phyloP scores from a whole-genome alignment of 1,140 invertebrate genomes.

The Platorchestia sp. region DNA sequence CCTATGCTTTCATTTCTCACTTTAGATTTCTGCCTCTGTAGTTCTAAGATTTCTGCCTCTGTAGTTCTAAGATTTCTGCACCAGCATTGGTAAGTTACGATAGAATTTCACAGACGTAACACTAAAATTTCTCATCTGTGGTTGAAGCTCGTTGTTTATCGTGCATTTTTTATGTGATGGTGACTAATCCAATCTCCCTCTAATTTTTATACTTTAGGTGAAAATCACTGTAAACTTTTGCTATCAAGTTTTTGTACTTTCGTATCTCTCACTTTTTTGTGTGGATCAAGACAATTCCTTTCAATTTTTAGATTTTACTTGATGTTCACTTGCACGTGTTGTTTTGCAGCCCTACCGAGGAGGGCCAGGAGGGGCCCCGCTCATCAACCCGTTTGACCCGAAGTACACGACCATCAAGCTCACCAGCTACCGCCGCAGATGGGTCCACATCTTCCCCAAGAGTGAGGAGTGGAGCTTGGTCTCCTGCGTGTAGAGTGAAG shows the following conservation, averaged over 20 bases:
- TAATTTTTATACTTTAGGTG: too few relatives aligned
- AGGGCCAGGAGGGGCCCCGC: conserved; percentile 57
- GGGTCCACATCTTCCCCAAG: conserved; percentile 99
- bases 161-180: background rate
- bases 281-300: background rate
- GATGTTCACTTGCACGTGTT: background rate
- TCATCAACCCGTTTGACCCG: conserved; percentile 96
- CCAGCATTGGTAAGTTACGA: too few relatives aligned
- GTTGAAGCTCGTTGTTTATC: too few relatives aligned
- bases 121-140: too few relatives aligned
- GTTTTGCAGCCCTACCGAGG: background rate
- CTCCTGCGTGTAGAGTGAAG: too few relatives aligned
- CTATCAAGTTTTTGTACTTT: background rate
- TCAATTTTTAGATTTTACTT: background rate
- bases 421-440: conserved; percentile 94
- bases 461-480: conserved; percentile 73
- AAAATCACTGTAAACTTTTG: background rate
- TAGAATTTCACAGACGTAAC: too few relatives aligned
- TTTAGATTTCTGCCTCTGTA: too few relatives aligned
- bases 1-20: too few relatives aligned
- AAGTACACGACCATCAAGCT: conserved; percentile 96
- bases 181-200: too few relatives aligned
- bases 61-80: too few relatives aligned
- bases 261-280: background rate
- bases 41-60: too few relatives aligned